phyloP scores from a whole-genome alignment of 2,113 vertebrate species.

The Agelaius phoeniceus region DNA sequence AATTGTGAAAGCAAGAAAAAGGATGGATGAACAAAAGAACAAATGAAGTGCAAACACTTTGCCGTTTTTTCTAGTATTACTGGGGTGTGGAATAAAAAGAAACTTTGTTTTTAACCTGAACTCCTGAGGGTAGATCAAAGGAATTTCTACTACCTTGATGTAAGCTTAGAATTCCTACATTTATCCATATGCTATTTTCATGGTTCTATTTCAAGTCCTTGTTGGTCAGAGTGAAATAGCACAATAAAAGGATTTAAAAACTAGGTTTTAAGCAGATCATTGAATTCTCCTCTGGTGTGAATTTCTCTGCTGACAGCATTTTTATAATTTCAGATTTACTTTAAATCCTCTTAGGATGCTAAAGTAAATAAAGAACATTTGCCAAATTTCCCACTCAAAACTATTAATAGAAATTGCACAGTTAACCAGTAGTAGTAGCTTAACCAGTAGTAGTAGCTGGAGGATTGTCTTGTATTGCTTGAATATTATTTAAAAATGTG shows the following conservation, averaged over 20 bases:
- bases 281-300: neutral
- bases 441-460: neutral
- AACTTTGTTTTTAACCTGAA: neutral
- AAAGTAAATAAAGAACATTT: slow-evolving; percentile 16
- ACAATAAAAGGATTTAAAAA: slow-evolving; percentile 33
- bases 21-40: neutral
- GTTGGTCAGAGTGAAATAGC: neutral
- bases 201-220: slow-evolving; percentile 16
- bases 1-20: neutral
- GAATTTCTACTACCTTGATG: neutral
- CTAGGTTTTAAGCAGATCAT: neutral
- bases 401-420: neutral
- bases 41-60: neutral
- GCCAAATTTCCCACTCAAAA: neutral
- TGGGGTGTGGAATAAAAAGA: neutral
- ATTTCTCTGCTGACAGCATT: slow-evolving; percentile 25
- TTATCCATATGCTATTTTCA: slow-evolving; percentile 8
- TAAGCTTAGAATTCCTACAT: neutral
- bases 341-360: slow-evolving; percentile 37
- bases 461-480: neutral
- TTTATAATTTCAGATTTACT: slow-evolving; percentile 34
- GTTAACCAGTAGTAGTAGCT: neutral
- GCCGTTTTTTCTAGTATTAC: neutral
- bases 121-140: neutral
- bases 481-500: neutral